Percentiles rank a stretch among this genome's conserved stretches.
phyloP scores from a whole-genome alignment of 2,888 invertebrate species.

The Subacronicta megacephala region DNA sequence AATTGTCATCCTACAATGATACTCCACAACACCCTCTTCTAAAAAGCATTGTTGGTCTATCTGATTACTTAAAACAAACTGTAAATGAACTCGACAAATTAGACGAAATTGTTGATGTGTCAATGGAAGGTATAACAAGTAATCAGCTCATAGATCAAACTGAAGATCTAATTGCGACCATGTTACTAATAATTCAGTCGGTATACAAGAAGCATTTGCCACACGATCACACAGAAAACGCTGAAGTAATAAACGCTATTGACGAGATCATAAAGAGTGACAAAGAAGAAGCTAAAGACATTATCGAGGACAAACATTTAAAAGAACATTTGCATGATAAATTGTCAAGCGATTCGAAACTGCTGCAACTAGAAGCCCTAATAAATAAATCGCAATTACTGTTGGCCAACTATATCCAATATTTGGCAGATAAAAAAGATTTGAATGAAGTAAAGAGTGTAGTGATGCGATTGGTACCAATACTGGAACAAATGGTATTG shows the following conservation, averaged over 20 bases:
- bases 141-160: slow-evolving; percentile 65
- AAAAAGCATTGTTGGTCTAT: slow-evolving; percentile 69
- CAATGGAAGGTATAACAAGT: slow-evolving; percentile 64
- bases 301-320: slow-evolving; percentile 91
- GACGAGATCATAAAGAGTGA: slow-evolving; percentile 77
- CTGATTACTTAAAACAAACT: slow-evolving; percentile 68
- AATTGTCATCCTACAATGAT: slow-evolving; percentile 57
- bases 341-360: slow-evolving; percentile 90
- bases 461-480: slow-evolving; percentile 89
- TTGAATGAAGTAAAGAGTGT: slow-evolving; percentile 70
- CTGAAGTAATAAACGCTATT: slow-evolving; percentile 76
- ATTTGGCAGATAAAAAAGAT: slow-evolving; percentile 67
- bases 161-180: slow-evolving; percentile 79
- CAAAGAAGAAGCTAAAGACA: slow-evolving; percentile 84
- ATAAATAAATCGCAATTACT: slow-evolving; percentile 79
- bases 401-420: slow-evolving; percentile 79
- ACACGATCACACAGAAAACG: slow-evolving; percentile 62
- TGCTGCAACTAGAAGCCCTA: slow-evolving; percentile 88
- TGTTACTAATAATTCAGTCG: slow-evolving; percentile 75
- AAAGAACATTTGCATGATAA: slow-evolving; percentile 91
- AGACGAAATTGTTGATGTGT: slow-evolving; percentile 62
- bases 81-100: slow-evolving; percentile 64
- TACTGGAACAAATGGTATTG: slow-evolving; percentile 93
- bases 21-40: slow-evolving; percentile 75
- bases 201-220: slow-evolving; percentile 83